These are phyloP conservation scores for Brachynemurus nebulosus DNA, from an alignment of 2,888 invertebrate genomes.

Conservation along the genomic window DNA sequence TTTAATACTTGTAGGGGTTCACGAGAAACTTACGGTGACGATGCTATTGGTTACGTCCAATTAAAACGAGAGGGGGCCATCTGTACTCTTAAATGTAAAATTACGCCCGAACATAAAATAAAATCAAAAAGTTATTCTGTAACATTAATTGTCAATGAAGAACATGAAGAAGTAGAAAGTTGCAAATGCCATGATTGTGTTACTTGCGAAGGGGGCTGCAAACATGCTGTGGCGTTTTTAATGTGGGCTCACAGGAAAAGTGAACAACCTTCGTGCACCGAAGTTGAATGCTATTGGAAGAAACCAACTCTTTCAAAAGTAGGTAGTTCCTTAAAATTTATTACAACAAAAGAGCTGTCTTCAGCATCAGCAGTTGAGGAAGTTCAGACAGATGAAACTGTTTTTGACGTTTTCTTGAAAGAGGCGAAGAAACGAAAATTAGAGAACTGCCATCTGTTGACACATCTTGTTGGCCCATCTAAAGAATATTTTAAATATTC, in stretches of 20 bases:
- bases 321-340: conserved; percentile 12
- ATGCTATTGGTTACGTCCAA: too few species aligned
- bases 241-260: conserved; percentile 16
- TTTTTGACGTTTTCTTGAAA: conserved; percentile 12
- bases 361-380: conserved; percentile 14
- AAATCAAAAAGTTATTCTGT: conserved; percentile 9
- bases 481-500: conserved; percentile 4
- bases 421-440: conserved; percentile 15
- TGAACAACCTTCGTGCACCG: too few species aligned
- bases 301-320: conserved; percentile 13
- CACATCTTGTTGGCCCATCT: conserved; percentile 12
- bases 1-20: too few species aligned
- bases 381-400: conserved; percentile 13
- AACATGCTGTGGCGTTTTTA: conserved; percentile 15
- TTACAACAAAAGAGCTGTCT: conserved; percentile 13
- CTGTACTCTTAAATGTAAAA: too few species aligned
- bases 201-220: conserved; percentile 8
- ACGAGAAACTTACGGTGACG: too few species aligned
- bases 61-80: too few species aligned
- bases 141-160: conserved; percentile 12
- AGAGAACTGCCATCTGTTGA: conserved; percentile 15
- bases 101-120: conserved; percentile 13
- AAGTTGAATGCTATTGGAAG: conserved; percentile 13
- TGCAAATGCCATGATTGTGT: not conserved
- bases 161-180: not conserved